Conservation (phyloP, 1,140 invertebrate species). For the Odontomachus brunneus region DNA sequence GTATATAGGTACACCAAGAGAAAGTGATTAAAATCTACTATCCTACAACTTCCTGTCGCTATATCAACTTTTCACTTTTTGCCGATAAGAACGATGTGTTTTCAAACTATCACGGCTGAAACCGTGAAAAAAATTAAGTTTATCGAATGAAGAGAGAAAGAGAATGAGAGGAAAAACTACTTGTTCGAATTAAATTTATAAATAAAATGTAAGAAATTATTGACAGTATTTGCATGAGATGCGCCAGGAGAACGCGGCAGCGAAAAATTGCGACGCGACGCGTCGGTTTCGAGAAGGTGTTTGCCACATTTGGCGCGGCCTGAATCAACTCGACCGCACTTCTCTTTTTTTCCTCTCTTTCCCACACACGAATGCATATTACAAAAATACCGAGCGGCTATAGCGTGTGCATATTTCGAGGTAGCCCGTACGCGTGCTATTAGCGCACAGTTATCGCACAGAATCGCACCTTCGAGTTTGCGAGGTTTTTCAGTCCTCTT, state of each 20-base stretch:
- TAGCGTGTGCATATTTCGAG: too few species aligned
- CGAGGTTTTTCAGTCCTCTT: too few species aligned
- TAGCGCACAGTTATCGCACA: too few species aligned
- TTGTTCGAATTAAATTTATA: too few species aligned
- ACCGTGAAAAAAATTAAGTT: background rate
- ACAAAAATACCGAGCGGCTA: background rate
- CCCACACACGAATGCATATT: background rate
- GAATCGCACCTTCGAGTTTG: too few species aligned
- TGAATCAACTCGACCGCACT: slow-evolving; percentile 5
- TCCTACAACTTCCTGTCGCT: background rate
- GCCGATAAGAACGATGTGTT: slow-evolving; percentile 8
- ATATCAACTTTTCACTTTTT: slow-evolving; percentile 37
- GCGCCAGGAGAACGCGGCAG: background rate
- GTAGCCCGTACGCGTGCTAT: too few species aligned
- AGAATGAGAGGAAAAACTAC: too few species aligned
- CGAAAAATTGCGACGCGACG: background rate
- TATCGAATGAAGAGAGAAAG: too few species aligned
- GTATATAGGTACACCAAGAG: background rate
- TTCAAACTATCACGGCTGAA: background rate
- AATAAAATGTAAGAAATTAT: too few species aligned
- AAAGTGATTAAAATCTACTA: slow-evolving; percentile 47
- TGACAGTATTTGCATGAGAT: background rate
- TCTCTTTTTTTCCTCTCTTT: slow-evolving; percentile 4
- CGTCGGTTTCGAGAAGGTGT: background rate
- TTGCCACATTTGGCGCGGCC: background rate